Evolutionary conservation across 2,113 vertebrate genomes (phyloP), one percentile per base, ranked within the genome.

Genomic region (Rynchops niger): DNA sequence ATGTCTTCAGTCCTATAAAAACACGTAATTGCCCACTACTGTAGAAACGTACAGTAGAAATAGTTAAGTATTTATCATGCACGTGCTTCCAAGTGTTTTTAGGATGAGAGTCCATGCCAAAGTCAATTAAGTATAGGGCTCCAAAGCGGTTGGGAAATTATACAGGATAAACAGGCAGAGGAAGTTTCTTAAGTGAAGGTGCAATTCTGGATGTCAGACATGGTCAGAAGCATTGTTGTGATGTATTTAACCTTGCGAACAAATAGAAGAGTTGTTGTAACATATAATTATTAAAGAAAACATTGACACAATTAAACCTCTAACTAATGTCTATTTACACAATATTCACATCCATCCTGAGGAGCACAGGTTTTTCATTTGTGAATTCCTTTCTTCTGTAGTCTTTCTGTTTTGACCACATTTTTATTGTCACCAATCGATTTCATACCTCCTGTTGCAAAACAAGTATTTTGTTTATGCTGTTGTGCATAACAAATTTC

Each of bases 141-240:
- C 82, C 80, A 30, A 92, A 94, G 71, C 62, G 82, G 97, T 89
- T 96, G 88, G 82, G 80, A 97, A 93, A 96, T 96, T 86, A 84
- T 14, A 92, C 13, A 79, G 92, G 65, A 84, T 89, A 88, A 96
- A 92, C 92, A 96, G 69, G 73, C 49, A 95, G 80, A 92, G 83
- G 90, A 95, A 82, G 72, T 96, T 95, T 97, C 94, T 91, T 94
- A 95, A 92, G 94, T 86, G 88, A 97, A 97, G 95, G 82, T 84
- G 91, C 83, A 93, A 84, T 90, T 73, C 88, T 88, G 88, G 69
- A 59, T 95, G 92, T 86, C 86, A 79, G 56, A 85, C 86, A 81
- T 9, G 59, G 86, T 96, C 95, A 95, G 88, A 72, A 74, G 77
- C 52, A 89, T 92, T 95, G 72, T 62, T 92, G 77, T 56, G 82